A percentile compares a stretch with the other conserved stretches of the same genome.
phyloP scores from a whole-genome alignment of 2,797 vertebrate genomes.

The Amphiprion clarkii region DNA sequence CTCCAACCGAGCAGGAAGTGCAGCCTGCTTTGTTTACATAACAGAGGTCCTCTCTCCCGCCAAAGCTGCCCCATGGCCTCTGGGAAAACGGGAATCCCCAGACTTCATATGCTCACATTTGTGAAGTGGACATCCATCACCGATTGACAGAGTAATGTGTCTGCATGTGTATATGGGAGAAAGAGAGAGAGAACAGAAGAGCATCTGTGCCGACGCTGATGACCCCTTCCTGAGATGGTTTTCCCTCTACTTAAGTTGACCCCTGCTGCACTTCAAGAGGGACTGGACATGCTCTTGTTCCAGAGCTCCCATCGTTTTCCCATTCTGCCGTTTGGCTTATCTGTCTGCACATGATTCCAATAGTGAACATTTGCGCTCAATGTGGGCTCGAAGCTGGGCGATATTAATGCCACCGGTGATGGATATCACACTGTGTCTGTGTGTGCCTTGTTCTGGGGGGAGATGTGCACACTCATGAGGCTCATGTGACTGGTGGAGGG shows the following conservation, averaged over 20 bases:
- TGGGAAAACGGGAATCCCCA: constrained; percentile 81
- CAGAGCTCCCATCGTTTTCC: constrained; percentile 22
- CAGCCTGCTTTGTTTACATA: constrained; percentile 78
- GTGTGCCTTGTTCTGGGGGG: constrained; percentile 54
- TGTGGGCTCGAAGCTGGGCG: constrained; percentile 47
- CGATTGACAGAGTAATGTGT: constrained; percentile 60
- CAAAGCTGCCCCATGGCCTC: constrained; percentile 70
- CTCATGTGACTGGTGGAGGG: constrained; percentile 76
- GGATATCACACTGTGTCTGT: constrained; percentile 69
- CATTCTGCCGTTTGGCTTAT: constrained; percentile 45
- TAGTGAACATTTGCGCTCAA: constrained; percentile 59
- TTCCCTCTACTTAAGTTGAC: constrained; percentile 60
- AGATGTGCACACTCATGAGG: constrained; percentile 63
- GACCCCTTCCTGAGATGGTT: constrained; percentile 67
- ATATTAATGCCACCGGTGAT: constrained; percentile 69
- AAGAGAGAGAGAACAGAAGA: constrained; percentile 61
- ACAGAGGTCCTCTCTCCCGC: constrained; percentile 69
- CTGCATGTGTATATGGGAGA: constrained; percentile 57
- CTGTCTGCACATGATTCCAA: constrained; percentile 73
- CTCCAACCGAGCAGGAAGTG: constrained; percentile 73
- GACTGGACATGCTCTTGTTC: constrained; percentile 42
- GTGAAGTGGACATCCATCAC: constrained; percentile 78
- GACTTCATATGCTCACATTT: constrained; percentile 76
- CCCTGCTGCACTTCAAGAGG: constrained; percentile 30
- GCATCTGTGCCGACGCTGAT: constrained; percentile 66